phyloP scores from a whole-genome alignment of 1,140 invertebrate genomes.

The Zaprionus camerounensis region DNA sequence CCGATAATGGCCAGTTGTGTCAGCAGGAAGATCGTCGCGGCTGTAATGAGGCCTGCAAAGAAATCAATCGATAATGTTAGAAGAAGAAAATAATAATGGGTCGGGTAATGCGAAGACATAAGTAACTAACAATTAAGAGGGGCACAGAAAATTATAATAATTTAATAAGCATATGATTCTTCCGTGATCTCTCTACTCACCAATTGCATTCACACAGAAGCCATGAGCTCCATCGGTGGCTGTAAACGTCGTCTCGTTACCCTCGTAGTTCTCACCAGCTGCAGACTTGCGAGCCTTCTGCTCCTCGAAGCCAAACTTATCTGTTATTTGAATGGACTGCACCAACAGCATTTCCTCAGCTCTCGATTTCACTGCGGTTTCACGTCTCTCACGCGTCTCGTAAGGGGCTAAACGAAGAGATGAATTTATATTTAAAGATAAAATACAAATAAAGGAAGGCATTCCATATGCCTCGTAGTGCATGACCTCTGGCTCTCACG shows the following conservation, averaged over 20 bases:
- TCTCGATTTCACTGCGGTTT: slow-evolving; percentile 21
- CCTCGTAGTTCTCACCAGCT: slow-evolving; percentile 48
- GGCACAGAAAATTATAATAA: not conserved
- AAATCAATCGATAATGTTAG: not conserved
- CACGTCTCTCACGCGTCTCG: slow-evolving; percentile 4
- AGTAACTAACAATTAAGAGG: not conserved
- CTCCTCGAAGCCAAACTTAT: slow-evolving; percentile 93
- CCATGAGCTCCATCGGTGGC: slow-evolving; percentile 86
- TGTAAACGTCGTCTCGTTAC: slow-evolving; percentile 87
- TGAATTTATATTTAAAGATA: not conserved
- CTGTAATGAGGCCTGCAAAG: slow-evolving; percentile 89
- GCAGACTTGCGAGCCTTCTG: slow-evolving; percentile 73
- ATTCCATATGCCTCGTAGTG: not conserved
- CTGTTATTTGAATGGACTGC: slow-evolving; percentile 95
- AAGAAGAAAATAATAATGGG: not conserved
- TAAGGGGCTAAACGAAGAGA: not conserved
- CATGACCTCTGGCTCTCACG: not conserved
- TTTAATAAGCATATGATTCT: not conserved
- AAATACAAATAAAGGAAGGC: not conserved
- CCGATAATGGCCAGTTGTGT: slow-evolving; percentile 92
- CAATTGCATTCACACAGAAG: slow-evolving; percentile 89
- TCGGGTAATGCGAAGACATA: not conserved
- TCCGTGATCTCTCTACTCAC: slow-evolving; percentile 42
- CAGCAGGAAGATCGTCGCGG: slow-evolving; percentile 92
- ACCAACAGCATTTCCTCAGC: slow-evolving; percentile 92